Conservation (phyloP, 1,140 invertebrate genomes). For the Zaprionus kolodkinae region DNA sequence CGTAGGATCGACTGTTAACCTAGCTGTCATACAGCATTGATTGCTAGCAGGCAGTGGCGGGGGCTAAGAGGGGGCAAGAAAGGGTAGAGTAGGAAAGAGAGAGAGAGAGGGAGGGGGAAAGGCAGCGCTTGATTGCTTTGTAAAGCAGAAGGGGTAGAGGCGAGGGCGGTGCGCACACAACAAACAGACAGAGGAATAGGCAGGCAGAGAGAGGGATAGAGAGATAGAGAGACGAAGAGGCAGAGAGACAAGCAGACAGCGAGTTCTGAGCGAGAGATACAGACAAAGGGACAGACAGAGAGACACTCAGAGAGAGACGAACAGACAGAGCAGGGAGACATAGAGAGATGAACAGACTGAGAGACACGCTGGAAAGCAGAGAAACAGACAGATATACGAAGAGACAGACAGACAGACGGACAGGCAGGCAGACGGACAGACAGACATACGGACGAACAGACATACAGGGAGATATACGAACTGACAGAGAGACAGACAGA, state of each 20-base stretch:
- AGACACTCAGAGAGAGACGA: neutral
- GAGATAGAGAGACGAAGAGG: neutral
- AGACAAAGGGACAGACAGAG: neutral
- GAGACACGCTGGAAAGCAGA: neutral
- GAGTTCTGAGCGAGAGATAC: neutral
- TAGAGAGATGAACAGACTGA: conserved; percentile 3
- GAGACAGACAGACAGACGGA: neutral
- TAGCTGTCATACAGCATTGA: conserved; percentile 82
- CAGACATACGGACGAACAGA: neutral
- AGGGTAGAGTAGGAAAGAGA: neutral
- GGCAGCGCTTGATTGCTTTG: conserved; percentile 63
- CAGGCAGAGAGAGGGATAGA: neutral
- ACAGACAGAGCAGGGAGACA: neutral
- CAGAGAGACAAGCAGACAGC: neutral
- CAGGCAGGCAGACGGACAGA: neutral
- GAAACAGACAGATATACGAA: conserved; percentile 12
- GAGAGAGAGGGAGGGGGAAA: neutral
- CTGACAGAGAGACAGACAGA: neutral
- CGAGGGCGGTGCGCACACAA: conserved; percentile 45
- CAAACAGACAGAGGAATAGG: conserved; percentile 9
- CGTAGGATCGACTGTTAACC: conserved; percentile 79
- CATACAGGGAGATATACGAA: too few relatives aligned
- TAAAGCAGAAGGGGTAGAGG: conserved; percentile 5
- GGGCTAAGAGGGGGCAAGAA: neutral
- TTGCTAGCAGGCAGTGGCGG: conserved; percentile 65